Evolutionary conservation across 2,113 vertebrate genomes (phyloP).

Genomic region (Choloepus hoffmanni): DNA sequence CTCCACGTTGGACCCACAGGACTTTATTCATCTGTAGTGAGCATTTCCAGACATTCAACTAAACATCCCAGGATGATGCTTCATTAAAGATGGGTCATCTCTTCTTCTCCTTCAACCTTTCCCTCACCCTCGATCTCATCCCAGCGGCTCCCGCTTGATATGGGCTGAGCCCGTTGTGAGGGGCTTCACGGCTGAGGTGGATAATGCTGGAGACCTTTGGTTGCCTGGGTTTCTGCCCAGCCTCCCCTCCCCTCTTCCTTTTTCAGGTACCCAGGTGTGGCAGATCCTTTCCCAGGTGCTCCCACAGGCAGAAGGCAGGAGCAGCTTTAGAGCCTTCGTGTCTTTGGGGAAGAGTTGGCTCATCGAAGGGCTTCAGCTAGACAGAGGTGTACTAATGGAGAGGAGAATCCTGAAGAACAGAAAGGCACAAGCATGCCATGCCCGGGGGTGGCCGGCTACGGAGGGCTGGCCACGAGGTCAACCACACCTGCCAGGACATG

Average conservation of each 20-base stretch:
- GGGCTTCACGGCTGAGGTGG: background rate
- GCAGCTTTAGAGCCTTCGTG: background rate
- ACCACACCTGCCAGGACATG: too few species aligned
- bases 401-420: background rate
- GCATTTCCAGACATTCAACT: slow-evolving; percentile 12
- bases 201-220: background rate
- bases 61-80: background rate
- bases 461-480: background rate
- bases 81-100: background rate
- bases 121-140: background rate
- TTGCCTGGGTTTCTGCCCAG: background rate
- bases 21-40: background rate
- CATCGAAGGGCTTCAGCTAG: background rate
- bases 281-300: background rate
- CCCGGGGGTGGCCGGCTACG: too few species aligned
- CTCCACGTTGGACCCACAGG: too few species aligned
- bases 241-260: background rate
- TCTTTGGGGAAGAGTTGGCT: background rate
- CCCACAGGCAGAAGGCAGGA: background rate
- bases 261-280: background rate
- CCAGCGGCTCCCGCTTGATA: background rate
- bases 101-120: background rate
- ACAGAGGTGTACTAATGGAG: background rate
- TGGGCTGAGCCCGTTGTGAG: background rate
- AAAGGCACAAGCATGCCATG: background rate